Evolutionary conservation across 2,113 vertebrate genomes (phyloP), one percentile per base, ranked within the genome.

Genomic region (Cynopterus brachyotis): DNA sequence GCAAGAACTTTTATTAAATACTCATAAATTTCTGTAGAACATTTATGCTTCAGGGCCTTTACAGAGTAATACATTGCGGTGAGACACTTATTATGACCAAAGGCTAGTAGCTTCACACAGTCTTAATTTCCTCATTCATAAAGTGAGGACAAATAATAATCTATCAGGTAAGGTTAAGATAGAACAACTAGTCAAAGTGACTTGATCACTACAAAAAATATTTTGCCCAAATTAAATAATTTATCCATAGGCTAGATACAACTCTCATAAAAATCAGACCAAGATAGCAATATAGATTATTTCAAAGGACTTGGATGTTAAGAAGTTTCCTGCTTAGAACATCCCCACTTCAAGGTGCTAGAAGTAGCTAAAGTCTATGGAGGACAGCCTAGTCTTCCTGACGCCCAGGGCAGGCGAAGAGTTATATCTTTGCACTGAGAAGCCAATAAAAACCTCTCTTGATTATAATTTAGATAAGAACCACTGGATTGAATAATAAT

Each of bases 391-490:
- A 91, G 97, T 97, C 91, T 88, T 80, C 96, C 96, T 98, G 98
- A 98, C 98, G 97, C 94, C n/a, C 86, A 95, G 98, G 97, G 98
- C 95, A 98, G 93, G 87, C 97, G 99, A 99, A 98, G 98, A 98
- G 98, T 98, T 98, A 98, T 98, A 98, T 96, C 89, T 97, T 97
- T 88, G 89, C 96, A 96, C 94, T 45, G 95, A 2, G 91, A 98
- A 98, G 99, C 99, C 99, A 99, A 99, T 99, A 99, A 99, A 99
- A 99, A 99, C 98, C 98, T 95, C 98, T 98, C 98, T 98, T 98
- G 99, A 99, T 98, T 99, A 99, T 99, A 99, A 99, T 99, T 99
- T 99, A 99, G 99, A 99, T 99, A 99, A 99, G 99, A 98, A 97
- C 98, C 98, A 98, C 98, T 98, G 98, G 98, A 98, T 98, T 99